Conservation (phyloP, 2,888 invertebrate species). For the Diplazon laetatorius region DNA sequence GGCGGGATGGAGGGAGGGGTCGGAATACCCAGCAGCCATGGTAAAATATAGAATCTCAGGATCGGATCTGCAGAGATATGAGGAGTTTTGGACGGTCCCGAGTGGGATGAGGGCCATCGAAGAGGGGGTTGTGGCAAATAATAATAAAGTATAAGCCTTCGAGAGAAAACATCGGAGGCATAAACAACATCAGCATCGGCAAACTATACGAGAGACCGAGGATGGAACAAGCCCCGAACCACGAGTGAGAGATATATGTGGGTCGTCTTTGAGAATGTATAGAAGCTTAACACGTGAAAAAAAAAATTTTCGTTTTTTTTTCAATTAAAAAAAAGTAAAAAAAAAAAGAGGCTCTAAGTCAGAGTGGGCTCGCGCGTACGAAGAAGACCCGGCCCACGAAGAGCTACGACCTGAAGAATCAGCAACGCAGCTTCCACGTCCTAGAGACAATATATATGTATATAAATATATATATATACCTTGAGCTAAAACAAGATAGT, state of each 20-base stretch:
- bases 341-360: not conserved
- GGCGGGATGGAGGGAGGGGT: too few relatives aligned
- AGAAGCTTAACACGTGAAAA: not conserved
- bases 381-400: not conserved
- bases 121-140: slow-evolving; percentile 78
- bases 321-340: not conserved
- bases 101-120: not conserved
- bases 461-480: too few relatives aligned
- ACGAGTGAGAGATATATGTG: slow-evolving; percentile 74
- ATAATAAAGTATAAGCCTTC: slow-evolving; percentile 82
- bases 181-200: slow-evolving; percentile 22
- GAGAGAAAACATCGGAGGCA: slow-evolving; percentile 63
- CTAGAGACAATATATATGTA: too few relatives aligned
- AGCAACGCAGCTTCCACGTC: too few relatives aligned
- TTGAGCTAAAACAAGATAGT: not conserved
- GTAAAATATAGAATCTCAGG: slow-evolving; percentile 41
- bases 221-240: slow-evolving; percentile 9
- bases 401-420: too few relatives aligned
- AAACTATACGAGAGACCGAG: slow-evolving; percentile 17
- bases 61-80: not conserved
- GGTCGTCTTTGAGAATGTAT: slow-evolving; percentile 24
- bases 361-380: too few relatives aligned
- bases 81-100: not conserved
- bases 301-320: too few relatives aligned
- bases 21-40: slow-evolving; percentile 41